Evolutionary conservation across 2,888 invertebrate species (phyloP).

Genomic region (Hirtodrosophila histrioides): DNA sequence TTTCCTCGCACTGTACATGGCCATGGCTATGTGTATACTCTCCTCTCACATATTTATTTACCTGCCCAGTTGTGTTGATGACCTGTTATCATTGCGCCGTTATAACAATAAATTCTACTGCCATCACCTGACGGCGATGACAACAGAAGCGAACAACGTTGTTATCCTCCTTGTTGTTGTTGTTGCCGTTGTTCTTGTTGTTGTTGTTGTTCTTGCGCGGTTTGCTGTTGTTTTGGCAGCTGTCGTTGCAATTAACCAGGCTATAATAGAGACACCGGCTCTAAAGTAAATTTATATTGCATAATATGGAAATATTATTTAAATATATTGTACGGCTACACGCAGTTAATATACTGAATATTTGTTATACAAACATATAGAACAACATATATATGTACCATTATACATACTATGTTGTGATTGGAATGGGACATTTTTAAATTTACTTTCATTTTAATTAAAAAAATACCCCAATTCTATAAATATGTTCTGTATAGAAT

Average conservation of each 20-base stretch:
- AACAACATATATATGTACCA: too few species aligned
- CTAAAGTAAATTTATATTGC: constrained; percentile 62
- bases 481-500: too few species aligned
- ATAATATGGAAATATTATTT: constrained; percentile 15
- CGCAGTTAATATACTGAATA: constrained; percentile 8
- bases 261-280: constrained; percentile 66
- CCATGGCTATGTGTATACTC: constrained; percentile 6
- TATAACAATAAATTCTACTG: constrained; percentile 73
- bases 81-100: constrained; percentile 75
- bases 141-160: constrained; percentile 56
- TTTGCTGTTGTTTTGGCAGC: constrained; percentile 74
- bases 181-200: constrained; percentile 29
- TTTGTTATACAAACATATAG: background rate
- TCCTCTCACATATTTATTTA: constrained; percentile 51
- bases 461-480: too few species aligned
- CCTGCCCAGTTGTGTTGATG: constrained; percentile 68
- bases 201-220: constrained; percentile 54
- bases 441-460: too few species aligned
- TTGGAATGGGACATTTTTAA: too few species aligned
- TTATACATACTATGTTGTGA: too few species aligned
- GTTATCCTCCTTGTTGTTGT: constrained; percentile 16
- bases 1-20: constrained; percentile 13
- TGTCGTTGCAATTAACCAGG: constrained; percentile 77
- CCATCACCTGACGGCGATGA: constrained; percentile 55
- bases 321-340: background rate